Base-by-base conservation (phyloP, 2,797 vertebrate genomes). In the Neostethus bicornis region DNA sequence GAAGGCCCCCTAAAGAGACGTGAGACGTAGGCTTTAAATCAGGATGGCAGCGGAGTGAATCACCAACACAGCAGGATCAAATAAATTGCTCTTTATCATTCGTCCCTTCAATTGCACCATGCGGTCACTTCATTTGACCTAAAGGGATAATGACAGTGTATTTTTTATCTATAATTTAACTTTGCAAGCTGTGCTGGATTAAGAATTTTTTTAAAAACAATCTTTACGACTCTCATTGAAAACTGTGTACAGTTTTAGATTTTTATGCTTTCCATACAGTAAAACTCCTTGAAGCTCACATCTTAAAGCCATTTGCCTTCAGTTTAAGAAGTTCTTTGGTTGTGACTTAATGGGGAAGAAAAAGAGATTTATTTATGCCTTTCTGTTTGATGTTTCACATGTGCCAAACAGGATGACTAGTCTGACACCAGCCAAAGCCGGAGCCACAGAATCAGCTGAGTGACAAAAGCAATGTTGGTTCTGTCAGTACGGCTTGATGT, bases 21-120 rank as follows among this genome's bases (percentile, higher is more conserved):
- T 26, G 42, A 66, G 39, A 60, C 29, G 10, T 39, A 31, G 13
- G 37, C 29, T 62, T 49, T 61, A 72, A 75, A 70, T 73, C 64
- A 61, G 41, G 54, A 61, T 17, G 41, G 60, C 52, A 24, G 50
- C 62, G 25, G 49, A 37, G 45, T 73, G 66, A 75, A 53, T 82
- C 61, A 60, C 67, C 57, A 47, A 35, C 16, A 3, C 43, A 66
- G 66, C 43, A 34, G 39, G 43, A 51, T 44, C 38, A 52, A 72
- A 66, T 70, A 45, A 79, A 70, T 48, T 16, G 1, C 42, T 51
- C 42, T 61, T 37, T 51, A 51, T 64, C 69, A 58, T 16, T 53
- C 71, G 56, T 66, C 41, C n/a, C 51, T 46, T 50, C n/a, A 53
- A 16, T 44, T 57, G 43, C 24, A 31, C 17, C 52, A 34, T 34